Base-by-base conservation (phyloP, 2,888 invertebrate genomes). In the Noctua pronuba region DNA sequence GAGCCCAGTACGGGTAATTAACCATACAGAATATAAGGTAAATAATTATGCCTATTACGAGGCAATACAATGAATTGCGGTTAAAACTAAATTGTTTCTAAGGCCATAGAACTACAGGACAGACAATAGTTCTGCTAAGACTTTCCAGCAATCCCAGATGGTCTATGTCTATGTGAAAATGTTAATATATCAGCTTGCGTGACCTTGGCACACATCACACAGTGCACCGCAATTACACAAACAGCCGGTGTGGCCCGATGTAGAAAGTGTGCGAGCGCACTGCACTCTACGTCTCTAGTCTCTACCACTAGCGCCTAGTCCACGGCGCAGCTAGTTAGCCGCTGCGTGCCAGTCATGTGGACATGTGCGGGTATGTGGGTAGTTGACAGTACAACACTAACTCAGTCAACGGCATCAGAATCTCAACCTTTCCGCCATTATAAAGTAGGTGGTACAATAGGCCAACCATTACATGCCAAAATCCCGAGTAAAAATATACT, bases 201-300 rank as follows among this genome's bases (percentile, higher is more conserved):
- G 83, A 84, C 90, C 88, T 89, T 88, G 90, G 86, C 73, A 72
- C 80, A 55, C 80, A 72, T 65, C 41, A 69, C 68, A 75, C 83
- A 73, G n/a, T 62, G 79, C 80, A 75, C 76, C 74, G 78, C 85
- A 74, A 81, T 38, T 38, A 52, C 79, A 75, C 86, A 83, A 79
- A 79, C 80, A 79, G 79, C 66, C 77, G 64, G 49, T 79, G 86
- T 79, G 86, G 82, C 88, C 88, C 84, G 79, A 87, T 88, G 86
- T 90, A 86, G 83, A 86, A 87, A 85, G 85, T 81, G 80, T 55
- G 77, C 44, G 60, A 73, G 55, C 74, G 75, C 73, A 69, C 52
- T 60, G 76, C 65, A 28, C 60, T 49, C 62, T 21, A 16, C 16
- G 62, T 62, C 4, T 21, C 8, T 8, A 24, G n/a, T 13, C 58